These are phyloP conservation scores for Chaunax sp. DNA, from an alignment of 2,797 vertebrate genomes.

Conservation along the genomic window DNA sequence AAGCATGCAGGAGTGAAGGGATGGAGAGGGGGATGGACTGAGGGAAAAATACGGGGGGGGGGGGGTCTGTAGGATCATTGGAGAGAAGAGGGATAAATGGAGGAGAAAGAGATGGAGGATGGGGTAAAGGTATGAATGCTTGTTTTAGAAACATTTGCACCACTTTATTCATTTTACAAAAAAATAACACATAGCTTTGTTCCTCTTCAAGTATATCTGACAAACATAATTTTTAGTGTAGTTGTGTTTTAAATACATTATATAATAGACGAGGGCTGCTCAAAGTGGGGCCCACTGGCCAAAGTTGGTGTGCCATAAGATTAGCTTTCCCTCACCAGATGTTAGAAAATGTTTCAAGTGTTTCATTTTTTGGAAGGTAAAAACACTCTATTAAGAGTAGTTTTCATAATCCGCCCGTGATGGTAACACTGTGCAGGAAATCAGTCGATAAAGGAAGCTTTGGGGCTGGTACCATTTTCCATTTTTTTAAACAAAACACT, in stretches of 20 bases:
- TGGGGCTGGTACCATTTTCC: too few relatives aligned
- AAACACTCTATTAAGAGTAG: neutral
- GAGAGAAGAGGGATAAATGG: constrained; percentile 25
- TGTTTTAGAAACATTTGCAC: neutral
- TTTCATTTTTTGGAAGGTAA: neutral
- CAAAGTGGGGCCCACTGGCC: too few relatives aligned
- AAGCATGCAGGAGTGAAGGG: constrained; percentile 58
- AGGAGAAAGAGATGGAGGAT: neutral
- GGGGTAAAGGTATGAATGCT: neutral
- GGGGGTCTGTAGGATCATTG: constrained; percentile 10
- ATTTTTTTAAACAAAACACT: too few relatives aligned
- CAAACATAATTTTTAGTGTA: neutral
- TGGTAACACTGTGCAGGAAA: too few relatives aligned
- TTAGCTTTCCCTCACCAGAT: too few relatives aligned
- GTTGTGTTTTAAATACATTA: neutral
- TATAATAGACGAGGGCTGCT: too few relatives aligned
- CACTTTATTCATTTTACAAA: neutral
- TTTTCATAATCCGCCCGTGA: too few relatives aligned
- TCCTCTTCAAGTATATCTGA: neutral
- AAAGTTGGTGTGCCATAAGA: too few relatives aligned
- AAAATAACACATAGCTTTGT: neutral
- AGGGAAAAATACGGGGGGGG: constrained; percentile 1
- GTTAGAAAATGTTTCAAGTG: neutral
- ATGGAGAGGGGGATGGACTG: constrained; percentile 35
- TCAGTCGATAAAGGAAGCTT: too few relatives aligned